Conservation (phyloP, 2,797 vertebrate genomes). For the Pachyuromys duprasi region DNA sequence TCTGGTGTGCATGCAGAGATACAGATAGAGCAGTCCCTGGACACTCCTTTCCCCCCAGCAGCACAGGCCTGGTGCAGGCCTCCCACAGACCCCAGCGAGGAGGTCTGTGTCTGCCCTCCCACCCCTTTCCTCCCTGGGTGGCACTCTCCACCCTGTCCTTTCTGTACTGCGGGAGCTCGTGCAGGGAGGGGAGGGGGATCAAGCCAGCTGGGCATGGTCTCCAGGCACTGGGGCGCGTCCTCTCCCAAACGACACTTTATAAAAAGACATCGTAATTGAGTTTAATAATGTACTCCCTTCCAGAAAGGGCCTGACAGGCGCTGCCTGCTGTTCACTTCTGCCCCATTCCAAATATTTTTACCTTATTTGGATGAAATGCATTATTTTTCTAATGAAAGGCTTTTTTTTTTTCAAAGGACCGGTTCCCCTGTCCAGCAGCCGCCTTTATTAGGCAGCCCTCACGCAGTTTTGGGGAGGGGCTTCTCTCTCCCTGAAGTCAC, state of each 20-base stretch:
- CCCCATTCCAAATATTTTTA: conserved; percentile 92
- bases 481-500: conserved; percentile 80
- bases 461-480: conserved; percentile 87
- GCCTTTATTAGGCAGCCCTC: conserved; percentile 90
- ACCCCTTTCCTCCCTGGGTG: neutral
- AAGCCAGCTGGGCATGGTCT: conserved; percentile 47
- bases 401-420: conserved; percentile 85
- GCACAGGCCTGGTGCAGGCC: too few relatives aligned
- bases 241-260: conserved; percentile 83
- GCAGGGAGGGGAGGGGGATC: neutral
- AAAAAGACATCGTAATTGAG: conserved; percentile 87
- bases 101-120: too few relatives aligned
- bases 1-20: too few relatives aligned
- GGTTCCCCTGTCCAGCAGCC: conserved; percentile 87
- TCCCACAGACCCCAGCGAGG: neutral
- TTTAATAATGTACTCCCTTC: conserved; percentile 87
- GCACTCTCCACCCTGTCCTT: neutral
- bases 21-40: neutral
- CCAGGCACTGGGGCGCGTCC: conserved; percentile 72
- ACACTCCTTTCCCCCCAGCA: neutral
- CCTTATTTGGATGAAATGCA: conserved; percentile 93
- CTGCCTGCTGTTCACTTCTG: conserved; percentile 88
- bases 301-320: conserved; percentile 87
- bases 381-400: conserved; percentile 93
- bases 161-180: neutral